Evolutionary conservation across 2,797 vertebrate genomes (phyloP), one percentile per base, ranked within the genome.

Genomic region (Sebastes glaucus): DNA sequence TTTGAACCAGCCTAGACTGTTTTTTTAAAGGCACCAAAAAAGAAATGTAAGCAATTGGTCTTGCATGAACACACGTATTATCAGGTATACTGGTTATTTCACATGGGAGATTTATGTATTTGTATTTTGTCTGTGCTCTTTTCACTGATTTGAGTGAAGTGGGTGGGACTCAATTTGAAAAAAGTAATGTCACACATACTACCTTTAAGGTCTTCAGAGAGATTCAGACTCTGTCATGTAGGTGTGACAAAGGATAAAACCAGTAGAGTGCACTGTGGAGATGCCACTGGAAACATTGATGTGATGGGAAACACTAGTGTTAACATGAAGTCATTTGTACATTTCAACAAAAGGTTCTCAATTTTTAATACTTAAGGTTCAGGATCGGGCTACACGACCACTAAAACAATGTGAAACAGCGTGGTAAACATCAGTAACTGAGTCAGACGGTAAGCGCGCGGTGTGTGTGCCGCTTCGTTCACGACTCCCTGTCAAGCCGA

Each of bases 181-280:
- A 71, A 60, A 60, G 35, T 30, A 11, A 60, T 18, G 69, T 4
- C 69, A 33, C 1, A 18, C 23, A 62, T 52, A 10, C 27, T 28
- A 32, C 6, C 18, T 20, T 20, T 0, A 49, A 49, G 46, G 20
- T 4, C 18, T 0, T 64, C 0, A 35, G 16, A 32, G n/a, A 22
- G 18, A 49, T 11, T 73, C 59, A 56, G 30, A 9, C 33, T 64
- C 46, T 60, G 62, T 10, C 61, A 23, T 42, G 38, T 27, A n/a
- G 27, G 11, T 75, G 71, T 74, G 70, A 72, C 65, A 32, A 74
- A 42, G 25, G 35, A 52, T 71, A 14, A 65, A 25, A 74, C 81
- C 75, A 84, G 83, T 62, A 78, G 62, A 78, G 81, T 60, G 74
- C 80, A 77, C 53, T 80, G 63, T 76, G 60, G 77, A 74, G 75